phyloP scores from a whole-genome alignment of 2,113 vertebrate genomes.

The Thamnaconus septentrionalis region DNA sequence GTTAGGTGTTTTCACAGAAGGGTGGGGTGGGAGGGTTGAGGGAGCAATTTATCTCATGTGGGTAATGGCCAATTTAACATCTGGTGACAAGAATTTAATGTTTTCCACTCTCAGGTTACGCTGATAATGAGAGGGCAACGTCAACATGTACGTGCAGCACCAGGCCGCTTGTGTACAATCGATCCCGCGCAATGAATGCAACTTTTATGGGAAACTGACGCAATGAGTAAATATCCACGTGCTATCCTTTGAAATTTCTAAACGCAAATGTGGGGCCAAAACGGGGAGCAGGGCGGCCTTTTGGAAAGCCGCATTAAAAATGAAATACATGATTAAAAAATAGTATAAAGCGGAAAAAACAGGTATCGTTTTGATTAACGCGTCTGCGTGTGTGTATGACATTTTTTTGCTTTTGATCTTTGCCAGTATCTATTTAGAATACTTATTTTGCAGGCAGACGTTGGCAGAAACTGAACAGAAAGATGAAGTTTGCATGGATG shows the following conservation, averaged over 20 bases:
- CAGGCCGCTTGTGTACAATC: conserved; percentile 47
- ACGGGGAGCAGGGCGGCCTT: not conserved
- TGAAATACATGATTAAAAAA: conserved; percentile 6
- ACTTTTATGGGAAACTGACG: conserved; percentile 68
- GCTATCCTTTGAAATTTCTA: conserved; percentile 48
- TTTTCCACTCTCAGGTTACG: conserved; percentile 55
- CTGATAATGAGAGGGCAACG: conserved; percentile 59
- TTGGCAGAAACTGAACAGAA: not conserved
- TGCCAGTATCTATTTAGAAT: no score
- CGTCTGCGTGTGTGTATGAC: no score
- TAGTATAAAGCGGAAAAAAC: no score
- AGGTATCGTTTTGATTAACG: no score
- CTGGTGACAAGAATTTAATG: conserved; percentile 65
- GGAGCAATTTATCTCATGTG: conserved; percentile 54
- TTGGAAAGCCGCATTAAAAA: conserved; percentile 12
- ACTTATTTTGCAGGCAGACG: no score
- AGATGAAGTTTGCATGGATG: no score
- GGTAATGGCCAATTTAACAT: conserved; percentile 59
- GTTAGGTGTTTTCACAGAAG: conserved; percentile 38
- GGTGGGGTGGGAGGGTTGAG: conserved; percentile 46
- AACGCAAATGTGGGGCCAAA: conserved; percentile 40
- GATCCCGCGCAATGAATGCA: conserved; percentile 49
- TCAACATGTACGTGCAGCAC: conserved; percentile 54
- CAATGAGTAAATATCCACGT: conserved; percentile 65
- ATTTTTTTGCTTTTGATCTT: no score